Conservation (phyloP, 2,888 invertebrate genomes). For the Drosophila tripunctata region DNA sequence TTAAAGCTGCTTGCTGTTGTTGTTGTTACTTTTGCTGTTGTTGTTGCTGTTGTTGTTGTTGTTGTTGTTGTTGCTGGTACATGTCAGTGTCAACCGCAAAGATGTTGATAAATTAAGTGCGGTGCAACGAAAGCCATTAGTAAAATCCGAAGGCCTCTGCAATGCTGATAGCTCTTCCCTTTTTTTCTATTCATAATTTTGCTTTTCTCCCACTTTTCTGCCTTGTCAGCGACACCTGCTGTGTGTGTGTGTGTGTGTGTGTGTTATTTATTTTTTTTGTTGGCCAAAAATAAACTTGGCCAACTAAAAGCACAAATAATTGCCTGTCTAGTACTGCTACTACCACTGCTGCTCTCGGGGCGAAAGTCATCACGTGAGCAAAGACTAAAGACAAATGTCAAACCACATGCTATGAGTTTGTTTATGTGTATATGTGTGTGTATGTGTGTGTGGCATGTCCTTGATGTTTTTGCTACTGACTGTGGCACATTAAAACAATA, state of each 20-base stretch:
- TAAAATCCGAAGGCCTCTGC: slow-evolving; percentile 35
- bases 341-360: slow-evolving; percentile 13
- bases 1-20: slow-evolving; percentile 41
- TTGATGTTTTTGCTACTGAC: slow-evolving; percentile 28
- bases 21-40: not conserved
- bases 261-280: slow-evolving; percentile 37
- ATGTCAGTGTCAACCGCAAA: slow-evolving; percentile 62
- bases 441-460: slow-evolving; percentile 21
- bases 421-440: not conserved
- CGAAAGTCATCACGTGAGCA: slow-evolving; percentile 40
- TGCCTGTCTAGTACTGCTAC: slow-evolving; percentile 51
- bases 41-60: not conserved
- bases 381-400: slow-evolving; percentile 19
- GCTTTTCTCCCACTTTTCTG: not conserved
- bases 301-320: slow-evolving; percentile 45
- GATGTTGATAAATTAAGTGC: slow-evolving; percentile 67
- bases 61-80: slow-evolving; percentile 19
- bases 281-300: slow-evolving; percentile 29
- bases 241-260: slow-evolving; percentile 12
- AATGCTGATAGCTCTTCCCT: slow-evolving; percentile 21
- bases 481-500: slow-evolving; percentile 43
- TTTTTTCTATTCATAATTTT: not conserved
- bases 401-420: slow-evolving; percentile 7
- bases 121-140: slow-evolving; percentile 55
- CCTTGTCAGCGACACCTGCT: slow-evolving; percentile 63